Evolutionary conservation across 1,140 invertebrate species (phyloP).

Genomic region (Hyles vespertilio): DNA sequence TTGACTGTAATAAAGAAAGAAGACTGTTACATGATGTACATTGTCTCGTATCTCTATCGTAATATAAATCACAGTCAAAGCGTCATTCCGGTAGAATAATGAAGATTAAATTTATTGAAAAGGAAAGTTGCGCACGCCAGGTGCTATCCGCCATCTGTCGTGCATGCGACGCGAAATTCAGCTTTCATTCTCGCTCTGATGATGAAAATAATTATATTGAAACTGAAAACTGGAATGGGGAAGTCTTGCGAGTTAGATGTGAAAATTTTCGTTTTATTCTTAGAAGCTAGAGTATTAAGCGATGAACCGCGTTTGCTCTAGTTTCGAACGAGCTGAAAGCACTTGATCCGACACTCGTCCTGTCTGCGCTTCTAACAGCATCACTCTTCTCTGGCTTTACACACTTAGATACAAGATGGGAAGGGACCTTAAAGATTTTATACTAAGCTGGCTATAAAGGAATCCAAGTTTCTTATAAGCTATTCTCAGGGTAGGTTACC

Average conservation of each 20-base stretch:
- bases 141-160: constrained; percentile 25
- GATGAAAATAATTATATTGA: constrained; percentile 25
- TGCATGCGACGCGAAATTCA: constrained; percentile 16
- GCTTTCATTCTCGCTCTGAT: constrained; percentile 24
- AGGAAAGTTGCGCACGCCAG: constrained; percentile 29
- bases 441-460: too few species aligned
- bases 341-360: constrained; percentile 29
- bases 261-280: constrained; percentile 11
- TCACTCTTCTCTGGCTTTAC: constrained; percentile 17
- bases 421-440: too few species aligned
- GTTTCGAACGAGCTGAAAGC: constrained; percentile 30
- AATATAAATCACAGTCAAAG: constrained; percentile 23
- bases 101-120: constrained; percentile 26
- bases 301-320: constrained; percentile 18
- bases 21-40: too few species aligned
- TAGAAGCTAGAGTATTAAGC: constrained; percentile 2
- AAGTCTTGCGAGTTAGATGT: constrained; percentile 14
- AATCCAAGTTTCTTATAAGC: too few species aligned
- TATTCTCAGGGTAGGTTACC: too few species aligned
- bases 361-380: constrained; percentile 20
- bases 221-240: constrained; percentile 14
- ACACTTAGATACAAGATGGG: not conserved
- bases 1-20: too few species aligned
- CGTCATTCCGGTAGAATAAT: constrained; percentile 17
- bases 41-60: not conserved